These are phyloP conservation scores for Hoplias malabaricus DNA, from an alignment of 2,113 vertebrate species.

Conservation along the genomic window DNA sequence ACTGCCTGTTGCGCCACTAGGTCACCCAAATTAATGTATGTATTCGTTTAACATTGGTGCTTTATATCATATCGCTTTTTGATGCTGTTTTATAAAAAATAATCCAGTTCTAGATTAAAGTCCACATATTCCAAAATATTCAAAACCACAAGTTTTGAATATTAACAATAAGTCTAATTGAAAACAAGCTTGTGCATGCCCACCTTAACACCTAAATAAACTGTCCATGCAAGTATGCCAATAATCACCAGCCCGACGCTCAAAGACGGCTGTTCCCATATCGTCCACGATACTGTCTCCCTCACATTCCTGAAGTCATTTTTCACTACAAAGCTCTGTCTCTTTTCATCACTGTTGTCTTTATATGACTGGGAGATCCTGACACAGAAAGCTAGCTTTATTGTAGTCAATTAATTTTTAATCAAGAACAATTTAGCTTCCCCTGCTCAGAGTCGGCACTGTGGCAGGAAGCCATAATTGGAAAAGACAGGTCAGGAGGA, in stretches of 20 bases:
- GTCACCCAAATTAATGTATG: no score
- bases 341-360: conserved; percentile 11
- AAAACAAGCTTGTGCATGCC: not conserved
- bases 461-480: conserved; percentile 59
- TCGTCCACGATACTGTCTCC: not conserved
- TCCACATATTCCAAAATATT: conserved; percentile 15
- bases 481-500: conserved; percentile 67
- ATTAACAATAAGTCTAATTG: conserved; percentile 35
- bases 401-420: conserved; percentile 73
- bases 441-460: conserved; percentile 40
- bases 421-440: conserved; percentile 63
- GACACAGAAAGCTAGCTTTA: conserved; percentile 64
- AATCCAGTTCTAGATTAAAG: no score
- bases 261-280: not conserved
- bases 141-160: conserved; percentile 51
- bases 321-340: not conserved
- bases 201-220: conserved; percentile 7
- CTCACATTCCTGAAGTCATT: not conserved
- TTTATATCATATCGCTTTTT: no score
- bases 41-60: no score
- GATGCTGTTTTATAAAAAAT: no score
- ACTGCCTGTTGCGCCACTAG: no score
- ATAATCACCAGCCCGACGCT: not conserved
- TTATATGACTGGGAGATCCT: conserved; percentile 25
- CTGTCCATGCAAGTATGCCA: not conserved